Percentiles rank a stretch among this genome's conserved stretches.
Evolutionary conservation across 2,797 vertebrate species (phyloP).

Genomic region (Phataginus tricuspis): DNA sequence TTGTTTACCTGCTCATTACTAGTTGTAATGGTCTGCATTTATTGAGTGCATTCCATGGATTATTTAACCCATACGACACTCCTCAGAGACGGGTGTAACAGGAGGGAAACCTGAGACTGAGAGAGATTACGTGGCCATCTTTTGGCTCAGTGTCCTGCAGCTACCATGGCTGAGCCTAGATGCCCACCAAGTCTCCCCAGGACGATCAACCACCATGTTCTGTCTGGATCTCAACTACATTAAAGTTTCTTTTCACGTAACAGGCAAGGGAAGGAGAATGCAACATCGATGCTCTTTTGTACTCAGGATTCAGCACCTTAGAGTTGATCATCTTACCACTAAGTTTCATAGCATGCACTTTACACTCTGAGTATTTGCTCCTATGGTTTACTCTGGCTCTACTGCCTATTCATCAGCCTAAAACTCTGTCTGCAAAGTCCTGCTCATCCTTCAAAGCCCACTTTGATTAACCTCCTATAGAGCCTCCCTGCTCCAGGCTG

Average conservation of each 20-base stretch:
- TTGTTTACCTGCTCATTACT: neutral
- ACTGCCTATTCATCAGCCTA: neutral
- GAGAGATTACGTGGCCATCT: neutral
- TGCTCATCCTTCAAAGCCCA: neutral
- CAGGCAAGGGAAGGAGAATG: neutral
- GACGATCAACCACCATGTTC: neutral
- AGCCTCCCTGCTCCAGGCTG: neutral
- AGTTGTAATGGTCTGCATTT: neutral
- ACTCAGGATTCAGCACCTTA: neutral
- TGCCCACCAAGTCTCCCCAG: neutral
- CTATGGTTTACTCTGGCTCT: neutral
- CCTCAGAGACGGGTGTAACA: neutral
- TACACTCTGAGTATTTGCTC: neutral
- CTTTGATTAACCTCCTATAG: neutral
- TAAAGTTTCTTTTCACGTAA: neutral
- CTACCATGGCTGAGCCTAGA: neutral
- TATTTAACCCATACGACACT: neutral
- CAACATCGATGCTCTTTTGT: neutral
- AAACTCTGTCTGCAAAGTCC: neutral
- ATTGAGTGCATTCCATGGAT: neutral
- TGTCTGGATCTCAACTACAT: neutral
- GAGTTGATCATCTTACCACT: neutral
- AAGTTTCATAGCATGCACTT: rapidly evolving
- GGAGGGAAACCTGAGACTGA: neutral
- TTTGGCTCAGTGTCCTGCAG: neutral